A percentile compares a stretch with the other conserved stretches of the same genome.
phyloP scores from a whole-genome alignment of 1,140 invertebrate species.

The Ylistrum balloti region DNA sequence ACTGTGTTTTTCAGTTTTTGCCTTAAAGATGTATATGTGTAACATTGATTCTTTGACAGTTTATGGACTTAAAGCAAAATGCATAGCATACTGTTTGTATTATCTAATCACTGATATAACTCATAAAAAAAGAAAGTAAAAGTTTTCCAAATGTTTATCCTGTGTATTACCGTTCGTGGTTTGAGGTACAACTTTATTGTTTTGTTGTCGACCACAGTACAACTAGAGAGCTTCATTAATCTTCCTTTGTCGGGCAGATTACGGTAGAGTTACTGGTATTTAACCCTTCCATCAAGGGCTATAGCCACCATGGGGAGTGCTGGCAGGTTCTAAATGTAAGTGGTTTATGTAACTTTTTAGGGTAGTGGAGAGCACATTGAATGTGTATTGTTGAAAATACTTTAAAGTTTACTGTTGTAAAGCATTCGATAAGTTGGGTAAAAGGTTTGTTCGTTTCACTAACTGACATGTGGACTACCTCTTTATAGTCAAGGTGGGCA shows the following conservation, averaged over 20 bases:
- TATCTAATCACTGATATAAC: too few species aligned
- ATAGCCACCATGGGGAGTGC: background rate
- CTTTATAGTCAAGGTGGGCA: background rate
- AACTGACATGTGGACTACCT: background rate
- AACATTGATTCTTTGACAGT: too few species aligned
- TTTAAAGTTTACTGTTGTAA: constrained; percentile 21
- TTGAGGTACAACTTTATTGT: background rate
- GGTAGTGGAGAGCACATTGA: background rate
- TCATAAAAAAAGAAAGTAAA: background rate
- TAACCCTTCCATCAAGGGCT: background rate
- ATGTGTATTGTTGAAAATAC: constrained; percentile 21
- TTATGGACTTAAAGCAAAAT: too few species aligned
- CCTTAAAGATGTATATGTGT: too few species aligned
- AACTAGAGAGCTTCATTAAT: constrained; percentile 32
- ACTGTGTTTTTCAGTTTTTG: too few species aligned
- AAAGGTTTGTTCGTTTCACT: background rate
- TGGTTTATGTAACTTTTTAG: constrained; percentile 35
- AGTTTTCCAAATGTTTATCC: background rate
- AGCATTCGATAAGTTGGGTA: constrained; percentile 7
- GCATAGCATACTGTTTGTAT: too few species aligned
- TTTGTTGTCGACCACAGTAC: constrained; percentile 24
- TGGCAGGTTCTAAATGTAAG: constrained; percentile 17
- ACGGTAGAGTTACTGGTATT: background rate
- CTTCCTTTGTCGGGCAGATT: background rate
- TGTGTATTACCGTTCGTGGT: background rate